Base-by-base conservation (phyloP, 1,140 invertebrate genomes). In the Achatina immaculata region DNA sequence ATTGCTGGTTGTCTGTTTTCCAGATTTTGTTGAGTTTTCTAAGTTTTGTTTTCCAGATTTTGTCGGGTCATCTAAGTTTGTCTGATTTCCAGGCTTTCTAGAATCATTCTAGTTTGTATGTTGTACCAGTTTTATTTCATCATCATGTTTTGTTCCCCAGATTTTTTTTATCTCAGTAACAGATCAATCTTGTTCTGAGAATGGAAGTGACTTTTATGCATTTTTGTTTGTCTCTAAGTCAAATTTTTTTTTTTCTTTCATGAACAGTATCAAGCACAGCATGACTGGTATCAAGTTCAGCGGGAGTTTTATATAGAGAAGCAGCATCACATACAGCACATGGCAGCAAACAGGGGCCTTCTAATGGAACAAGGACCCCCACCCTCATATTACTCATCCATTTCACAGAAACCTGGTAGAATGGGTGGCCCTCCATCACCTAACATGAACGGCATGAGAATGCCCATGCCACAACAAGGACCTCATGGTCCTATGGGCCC, bases 221-320 rank as follows among this genome's bases (percentile, higher is more conserved):
- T n/a, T n/a, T n/a, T n/a, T n/a, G n/a, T n/a, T n/a, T n/a, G n/a
- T n/a, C n/a, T n/a, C n/a, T n/a, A n/a, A n/a, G n/a, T n/a, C n/a
- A n/a, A n/a, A n/a, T n/a, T n/a, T n/a, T 45, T 14, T 14, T 55
- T 55, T 55, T 14, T 55, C 24, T 55, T 55, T 65, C 38, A 71
- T 21, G 81, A 81, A 40, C 84, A 84, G 86, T 84, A 85, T 28
- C 86, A 89, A 24, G 90, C 90, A 72, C 91, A 92, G 79, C 85
- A 89, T 71, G 91, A 91, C 88, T 98, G 96, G 96, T 95, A 96
- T 83, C 96, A 97, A 90, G 91, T 97, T 69, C 96, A 97, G 87
- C 89, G 90, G 36, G 90, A 91, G 73, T 91, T 86, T 82, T 90
- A 88, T 62, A 87, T 88, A 51, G 89, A 91, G 65, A 90, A 90